phyloP scores from a whole-genome alignment of 2,888 invertebrate genomes.

The Globia sparganii region DNA sequence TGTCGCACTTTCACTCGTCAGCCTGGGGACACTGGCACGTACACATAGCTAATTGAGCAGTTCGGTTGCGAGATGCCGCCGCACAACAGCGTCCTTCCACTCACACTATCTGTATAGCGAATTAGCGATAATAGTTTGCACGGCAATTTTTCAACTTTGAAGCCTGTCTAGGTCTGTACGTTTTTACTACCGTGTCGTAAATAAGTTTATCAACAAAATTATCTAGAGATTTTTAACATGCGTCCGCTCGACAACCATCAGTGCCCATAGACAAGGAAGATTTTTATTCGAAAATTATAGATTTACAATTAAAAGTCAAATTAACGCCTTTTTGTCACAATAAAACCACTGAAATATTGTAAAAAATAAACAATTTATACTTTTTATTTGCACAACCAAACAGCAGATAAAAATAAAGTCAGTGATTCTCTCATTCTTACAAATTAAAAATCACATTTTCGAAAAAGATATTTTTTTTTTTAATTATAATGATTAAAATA shows the following conservation, averaged over 20 bases:
- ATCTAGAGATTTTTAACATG: slow-evolving; percentile 76
- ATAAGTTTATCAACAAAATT: slow-evolving; percentile 72
- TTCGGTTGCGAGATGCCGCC: slow-evolving; percentile 76
- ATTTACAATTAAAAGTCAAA: slow-evolving; percentile 22
- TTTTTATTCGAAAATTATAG: slow-evolving; percentile 40
- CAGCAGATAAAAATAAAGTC: background rate
- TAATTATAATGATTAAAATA: no score
- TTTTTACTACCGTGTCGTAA: slow-evolving; percentile 34
- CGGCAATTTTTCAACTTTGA: slow-evolving; percentile 11
- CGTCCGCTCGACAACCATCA: slow-evolving; percentile 76
- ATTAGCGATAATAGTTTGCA: slow-evolving; percentile 22
- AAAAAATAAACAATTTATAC: background rate
- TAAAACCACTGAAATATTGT: background rate
- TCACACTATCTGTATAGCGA: slow-evolving; percentile 45
- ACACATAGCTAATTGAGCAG: slow-evolving; percentile 82
- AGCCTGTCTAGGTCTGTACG: background rate
- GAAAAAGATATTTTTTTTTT: no score
- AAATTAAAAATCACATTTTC: background rate
- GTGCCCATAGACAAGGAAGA: slow-evolving; percentile 75
- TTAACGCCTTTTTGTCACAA: background rate
- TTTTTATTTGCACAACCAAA: background rate
- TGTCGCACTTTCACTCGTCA: slow-evolving; percentile 83
- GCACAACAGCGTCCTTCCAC: slow-evolving; percentile 69
- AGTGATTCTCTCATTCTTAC: background rate
- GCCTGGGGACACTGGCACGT: slow-evolving; percentile 81